A percentile compares a stretch with the other conserved stretches of the same genome.
phyloP scores from a whole-genome alignment of 2,797 vertebrate genomes.

The Cryptoprocta ferox region DNA sequence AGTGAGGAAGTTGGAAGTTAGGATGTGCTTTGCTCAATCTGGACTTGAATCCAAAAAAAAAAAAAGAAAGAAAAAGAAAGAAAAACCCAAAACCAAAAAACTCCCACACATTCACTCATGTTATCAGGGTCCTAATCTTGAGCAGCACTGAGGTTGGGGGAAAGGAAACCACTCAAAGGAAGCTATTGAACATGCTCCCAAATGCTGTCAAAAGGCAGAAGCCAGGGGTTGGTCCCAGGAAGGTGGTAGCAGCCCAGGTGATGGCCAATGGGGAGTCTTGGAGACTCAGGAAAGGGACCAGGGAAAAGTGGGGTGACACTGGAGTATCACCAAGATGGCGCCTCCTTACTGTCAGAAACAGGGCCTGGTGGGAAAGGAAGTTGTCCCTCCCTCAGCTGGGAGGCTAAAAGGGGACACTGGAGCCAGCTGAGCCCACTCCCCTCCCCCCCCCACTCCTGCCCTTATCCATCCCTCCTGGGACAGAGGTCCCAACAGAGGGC shows the following conservation, averaged over 20 bases:
- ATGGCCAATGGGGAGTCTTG: too few species aligned
- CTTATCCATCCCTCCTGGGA: neutral
- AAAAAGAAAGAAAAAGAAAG: neutral
- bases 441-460: too few species aligned
- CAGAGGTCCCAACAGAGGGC: neutral
- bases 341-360: neutral
- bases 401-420: neutral
- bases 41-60: neutral
- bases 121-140: neutral
- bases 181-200: neutral
- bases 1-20: neutral
- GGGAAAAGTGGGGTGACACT: rapidly evolving
- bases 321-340: neutral
- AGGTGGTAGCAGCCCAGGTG: too few species aligned
- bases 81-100: neutral
- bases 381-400: rapidly evolving
- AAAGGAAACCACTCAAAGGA: neutral
- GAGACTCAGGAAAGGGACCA: neutral
- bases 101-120: too few species aligned
- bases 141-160: neutral
- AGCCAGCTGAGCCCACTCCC: rapidly evolving
- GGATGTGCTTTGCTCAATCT: neutral
- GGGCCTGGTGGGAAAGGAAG: neutral
- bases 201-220: neutral
- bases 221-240: neutral